Evolutionary conservation across 2,113 vertebrate species (phyloP).

Genomic region (Calidris pygmaea): DNA sequence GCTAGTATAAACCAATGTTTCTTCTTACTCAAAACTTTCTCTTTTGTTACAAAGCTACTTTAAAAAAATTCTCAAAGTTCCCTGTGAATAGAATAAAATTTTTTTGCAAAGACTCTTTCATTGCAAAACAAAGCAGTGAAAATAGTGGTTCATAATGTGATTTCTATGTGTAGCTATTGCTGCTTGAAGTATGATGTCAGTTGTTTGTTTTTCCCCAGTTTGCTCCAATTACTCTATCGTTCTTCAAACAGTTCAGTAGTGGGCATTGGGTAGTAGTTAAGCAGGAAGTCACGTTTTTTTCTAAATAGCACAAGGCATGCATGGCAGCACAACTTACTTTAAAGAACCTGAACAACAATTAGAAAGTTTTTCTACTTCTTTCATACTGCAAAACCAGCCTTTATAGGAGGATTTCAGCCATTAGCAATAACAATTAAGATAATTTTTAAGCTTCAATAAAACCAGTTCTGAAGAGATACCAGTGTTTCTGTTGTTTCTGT

Average conservation of each 20-base stretch:
- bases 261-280: not conserved
- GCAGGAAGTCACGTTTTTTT: not conserved
- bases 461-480: not conserved
- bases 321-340: not conserved
- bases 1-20: not conserved
- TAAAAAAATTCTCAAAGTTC: fast-evolving
- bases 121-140: not conserved
- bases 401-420: not conserved
- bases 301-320: not conserved
- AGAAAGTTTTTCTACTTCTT: not conserved
- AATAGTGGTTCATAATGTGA: not conserved
- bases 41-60: not conserved
- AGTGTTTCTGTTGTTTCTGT: not conserved
- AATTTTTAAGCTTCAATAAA: not conserved
- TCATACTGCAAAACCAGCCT: not conserved
- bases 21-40: not conserved
- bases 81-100: not conserved
- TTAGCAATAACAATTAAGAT: not conserved
- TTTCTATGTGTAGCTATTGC: not conserved
- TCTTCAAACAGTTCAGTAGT: not conserved
- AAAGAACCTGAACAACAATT: not conserved
- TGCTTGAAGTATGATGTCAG: not conserved
- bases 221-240: not conserved
- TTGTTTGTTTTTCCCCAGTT: not conserved
- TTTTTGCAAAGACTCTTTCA: not conserved